phyloP scores from a whole-genome alignment of 1,140 invertebrate genomes.

The Triops longicaudatus region DNA sequence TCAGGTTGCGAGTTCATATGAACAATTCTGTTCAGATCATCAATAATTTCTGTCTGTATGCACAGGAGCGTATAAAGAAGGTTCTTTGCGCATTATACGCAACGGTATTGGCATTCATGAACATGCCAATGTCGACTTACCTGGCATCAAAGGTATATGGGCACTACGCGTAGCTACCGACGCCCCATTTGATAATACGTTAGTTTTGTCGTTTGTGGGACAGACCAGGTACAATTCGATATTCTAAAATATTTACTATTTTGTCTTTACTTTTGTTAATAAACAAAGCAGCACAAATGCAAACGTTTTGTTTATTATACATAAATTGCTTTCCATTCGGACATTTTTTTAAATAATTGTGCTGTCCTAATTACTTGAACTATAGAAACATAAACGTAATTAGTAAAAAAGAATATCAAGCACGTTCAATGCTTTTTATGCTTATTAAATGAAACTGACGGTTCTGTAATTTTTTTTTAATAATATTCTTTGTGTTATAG shows the following conservation, averaged over 20 bases:
- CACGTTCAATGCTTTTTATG: no score
- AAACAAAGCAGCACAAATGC: no score
- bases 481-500: no score
- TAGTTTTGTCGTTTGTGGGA: constrained; percentile 88
- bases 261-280: no score
- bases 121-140: constrained; percentile 91
- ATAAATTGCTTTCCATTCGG: no score
- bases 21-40: constrained; percentile 29
- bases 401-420: no score
- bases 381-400: no score
- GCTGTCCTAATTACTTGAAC: no score
- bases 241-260: constrained; percentile 21
- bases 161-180: constrained; percentile 65
- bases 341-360: no score
- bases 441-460: no score
- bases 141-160: constrained; percentile 67
- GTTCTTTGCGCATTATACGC: constrained; percentile 89
- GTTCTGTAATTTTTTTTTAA: no score
- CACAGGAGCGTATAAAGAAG: constrained; percentile 85
- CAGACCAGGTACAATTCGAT: constrained; percentile 59
- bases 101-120: constrained; percentile 98
- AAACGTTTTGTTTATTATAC: no score
- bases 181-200: constrained; percentile 66
- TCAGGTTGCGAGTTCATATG: constrained; percentile 57
- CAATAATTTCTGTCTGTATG: constrained; percentile 4